Conservation (phyloP, 1,140 invertebrate genomes). For the Atta texana region DNA sequence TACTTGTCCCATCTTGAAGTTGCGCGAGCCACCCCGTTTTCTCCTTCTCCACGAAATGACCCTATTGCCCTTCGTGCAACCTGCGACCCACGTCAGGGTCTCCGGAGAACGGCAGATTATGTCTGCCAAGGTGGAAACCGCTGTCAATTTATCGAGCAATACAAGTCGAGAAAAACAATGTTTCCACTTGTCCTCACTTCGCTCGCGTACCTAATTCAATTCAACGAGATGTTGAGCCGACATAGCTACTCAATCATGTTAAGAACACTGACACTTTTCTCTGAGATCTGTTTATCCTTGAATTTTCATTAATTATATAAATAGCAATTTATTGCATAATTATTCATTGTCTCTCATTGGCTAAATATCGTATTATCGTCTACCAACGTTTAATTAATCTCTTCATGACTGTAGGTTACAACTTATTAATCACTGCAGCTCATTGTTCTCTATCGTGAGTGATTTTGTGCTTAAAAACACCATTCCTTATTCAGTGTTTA, state of each 20-base stretch:
- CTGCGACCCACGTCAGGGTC: constrained; percentile 10
- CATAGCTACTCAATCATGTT: no score
- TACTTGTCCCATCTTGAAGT: constrained; percentile 74
- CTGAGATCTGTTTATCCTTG: no score
- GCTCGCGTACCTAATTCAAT: constrained; percentile 25
- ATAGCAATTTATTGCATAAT: constrained; percentile 39
- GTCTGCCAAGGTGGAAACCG: constrained; percentile 42
- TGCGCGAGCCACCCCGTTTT: constrained; percentile 32
- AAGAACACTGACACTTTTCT: constrained; percentile 5
- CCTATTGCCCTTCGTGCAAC: constrained; percentile 61
- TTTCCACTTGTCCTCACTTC: constrained; percentile 6
- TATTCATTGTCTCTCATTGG: constrained; percentile 16
- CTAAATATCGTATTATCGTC: constrained; percentile 33
- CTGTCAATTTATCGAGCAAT: constrained; percentile 57
- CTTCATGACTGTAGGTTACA: background rate
- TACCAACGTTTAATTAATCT: constrained; percentile 33
- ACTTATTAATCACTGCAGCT: constrained; percentile 32
- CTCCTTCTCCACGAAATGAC: constrained; percentile 37
- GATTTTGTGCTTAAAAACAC: background rate
- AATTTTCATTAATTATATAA: constrained; percentile 40
- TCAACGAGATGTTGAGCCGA: background rate
- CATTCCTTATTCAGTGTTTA: background rate
- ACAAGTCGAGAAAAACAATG: background rate
- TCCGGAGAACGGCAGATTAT: constrained; percentile 32
- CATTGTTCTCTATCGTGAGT: constrained; percentile 11